Evolutionary conservation across 2,888 invertebrate species (phyloP).

Genomic region (Eupithecia centaureata): DNA sequence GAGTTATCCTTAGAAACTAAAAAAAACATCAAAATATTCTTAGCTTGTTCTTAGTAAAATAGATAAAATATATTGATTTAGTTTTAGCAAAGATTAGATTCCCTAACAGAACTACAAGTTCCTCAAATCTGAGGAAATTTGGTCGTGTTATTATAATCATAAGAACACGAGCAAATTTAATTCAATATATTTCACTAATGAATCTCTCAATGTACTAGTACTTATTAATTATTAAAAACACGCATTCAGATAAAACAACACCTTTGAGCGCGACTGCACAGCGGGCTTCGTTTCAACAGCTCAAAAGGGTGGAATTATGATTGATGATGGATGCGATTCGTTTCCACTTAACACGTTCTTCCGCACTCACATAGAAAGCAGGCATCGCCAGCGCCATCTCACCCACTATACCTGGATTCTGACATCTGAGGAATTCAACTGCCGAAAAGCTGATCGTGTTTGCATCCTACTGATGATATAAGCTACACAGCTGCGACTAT

Average conservation of each 20-base stretch:
- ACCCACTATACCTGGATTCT: neutral
- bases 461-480: neutral
- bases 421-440: neutral
- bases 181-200: too few relatives aligned
- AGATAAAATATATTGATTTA: too few relatives aligned
- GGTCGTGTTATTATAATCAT: too few relatives aligned
- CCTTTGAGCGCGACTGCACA: conserved; percentile 58
- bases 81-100: neutral
- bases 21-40: too few relatives aligned
- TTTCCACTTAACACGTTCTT: conserved; percentile 78
- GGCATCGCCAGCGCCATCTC: neutral
- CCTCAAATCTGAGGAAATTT: too few relatives aligned
- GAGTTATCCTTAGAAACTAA: too few relatives aligned
- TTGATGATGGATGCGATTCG: conserved; percentile 81
- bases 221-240: neutral
- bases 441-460: neutral
- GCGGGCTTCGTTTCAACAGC: conserved; percentile 57
- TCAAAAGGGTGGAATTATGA: conserved; percentile 74
- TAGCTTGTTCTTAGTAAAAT: too few relatives aligned
- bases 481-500: too few relatives aligned
- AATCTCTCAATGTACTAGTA: neutral
- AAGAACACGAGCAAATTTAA: neutral
- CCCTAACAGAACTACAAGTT: neutral
- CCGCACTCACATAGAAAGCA: conserved; percentile 12
- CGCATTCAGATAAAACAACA: conserved; percentile 35